These are phyloP conservation scores for Galaxias olidus DNA, from an alignment of 2,797 vertebrate genomes.

Conservation along the genomic window DNA sequence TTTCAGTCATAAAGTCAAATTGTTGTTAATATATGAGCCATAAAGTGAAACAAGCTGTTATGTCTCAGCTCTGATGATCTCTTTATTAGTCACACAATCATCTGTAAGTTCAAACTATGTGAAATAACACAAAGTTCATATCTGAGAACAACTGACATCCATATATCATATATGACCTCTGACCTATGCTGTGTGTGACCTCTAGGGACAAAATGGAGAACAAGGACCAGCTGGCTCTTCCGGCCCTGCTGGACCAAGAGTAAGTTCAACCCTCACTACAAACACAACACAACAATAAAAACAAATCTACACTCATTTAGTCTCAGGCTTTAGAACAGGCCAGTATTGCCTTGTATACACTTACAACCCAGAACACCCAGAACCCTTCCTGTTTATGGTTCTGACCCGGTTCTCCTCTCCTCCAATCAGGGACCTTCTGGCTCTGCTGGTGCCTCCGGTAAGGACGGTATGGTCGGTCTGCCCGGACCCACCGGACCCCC, in stretches of 20 bases:
- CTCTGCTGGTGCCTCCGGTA: slow-evolving; percentile 85
- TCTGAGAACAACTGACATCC: no score
- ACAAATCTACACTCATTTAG: no score
- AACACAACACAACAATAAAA: no score
- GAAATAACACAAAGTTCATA: neutral
- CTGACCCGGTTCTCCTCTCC: slow-evolving; percentile 7
- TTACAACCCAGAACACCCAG: no score
- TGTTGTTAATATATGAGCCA: no score
- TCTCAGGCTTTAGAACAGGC: no score
- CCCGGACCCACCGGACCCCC: slow-evolving; percentile 96
- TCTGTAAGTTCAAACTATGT: neutral
- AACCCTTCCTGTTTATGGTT: no score
- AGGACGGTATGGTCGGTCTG: slow-evolving; percentile 91
- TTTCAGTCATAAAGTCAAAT: no score
- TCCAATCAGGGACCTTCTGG: slow-evolving; percentile 86
- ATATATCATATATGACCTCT: neutral
- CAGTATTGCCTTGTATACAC: no score
- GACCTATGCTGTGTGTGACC: slow-evolving; percentile 16
- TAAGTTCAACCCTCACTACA: slow-evolving; percentile 66
- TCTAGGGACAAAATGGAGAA: slow-evolving; percentile 88
- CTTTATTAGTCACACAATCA: neutral
- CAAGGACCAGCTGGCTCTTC: slow-evolving; percentile 91
- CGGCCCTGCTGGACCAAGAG: slow-evolving; percentile 91
- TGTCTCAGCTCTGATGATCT: neutral
- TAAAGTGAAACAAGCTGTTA: no score